A percentile compares a stretch with the other conserved stretches of the same genome.
phyloP scores from a whole-genome alignment of 2,797 vertebrate species.

The Spatula clypeata region DNA sequence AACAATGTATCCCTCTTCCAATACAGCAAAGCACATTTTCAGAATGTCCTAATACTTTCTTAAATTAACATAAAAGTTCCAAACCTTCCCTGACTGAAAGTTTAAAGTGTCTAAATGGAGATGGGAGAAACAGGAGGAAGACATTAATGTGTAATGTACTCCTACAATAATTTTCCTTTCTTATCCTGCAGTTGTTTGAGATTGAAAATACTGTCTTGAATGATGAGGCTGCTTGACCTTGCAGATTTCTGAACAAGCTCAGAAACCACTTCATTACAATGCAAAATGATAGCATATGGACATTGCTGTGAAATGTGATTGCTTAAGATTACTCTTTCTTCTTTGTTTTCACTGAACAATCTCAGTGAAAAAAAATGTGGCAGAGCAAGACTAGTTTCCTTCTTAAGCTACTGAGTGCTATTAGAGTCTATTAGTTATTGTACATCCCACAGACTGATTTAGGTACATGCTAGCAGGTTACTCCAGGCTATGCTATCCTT shows the following conservation, averaged over 20 bases:
- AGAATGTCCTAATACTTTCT: not conserved
- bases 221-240: slow-evolving; percentile 42
- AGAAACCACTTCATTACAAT: slow-evolving; percentile 45
- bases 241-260: slow-evolving; percentile 39
- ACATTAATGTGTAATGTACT: not conserved
- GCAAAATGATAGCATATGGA: slow-evolving; percentile 15
- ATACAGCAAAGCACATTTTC: not conserved
- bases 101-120: not conserved
- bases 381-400: not conserved
- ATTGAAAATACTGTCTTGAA: slow-evolving; percentile 52
- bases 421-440: not conserved
- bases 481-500: not conserved
- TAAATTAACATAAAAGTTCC: slow-evolving; percentile 12
- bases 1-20: not conserved
- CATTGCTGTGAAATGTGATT: slow-evolving; percentile 39
- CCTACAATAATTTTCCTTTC: slow-evolving; percentile 11
- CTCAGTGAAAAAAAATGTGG: not conserved
- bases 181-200: slow-evolving; percentile 30
- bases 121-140: not conserved
- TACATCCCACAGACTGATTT: not conserved
- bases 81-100: not conserved
- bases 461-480: not conserved
- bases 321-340: slow-evolving; percentile 42
- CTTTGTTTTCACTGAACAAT: slow-evolving; percentile 32
- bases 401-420: not conserved